Conservation (phyloP, 2,888 invertebrate genomes). For the Buathra laborator region DNA sequence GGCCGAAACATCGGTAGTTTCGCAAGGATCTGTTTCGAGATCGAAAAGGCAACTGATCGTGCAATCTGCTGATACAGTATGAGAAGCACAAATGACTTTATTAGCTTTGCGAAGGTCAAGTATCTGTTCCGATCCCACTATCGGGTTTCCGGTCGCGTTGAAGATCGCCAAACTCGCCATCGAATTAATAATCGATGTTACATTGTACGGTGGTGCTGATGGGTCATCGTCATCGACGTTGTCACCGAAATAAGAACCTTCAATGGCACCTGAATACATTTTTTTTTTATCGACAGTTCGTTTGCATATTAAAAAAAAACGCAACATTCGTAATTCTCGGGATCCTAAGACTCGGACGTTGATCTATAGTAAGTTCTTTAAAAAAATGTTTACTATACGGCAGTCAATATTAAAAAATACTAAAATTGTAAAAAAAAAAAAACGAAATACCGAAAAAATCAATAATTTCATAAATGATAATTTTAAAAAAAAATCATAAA, state of each 20-base stretch:
- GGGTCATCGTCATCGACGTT: slow-evolving; percentile 68
- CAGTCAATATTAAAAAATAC: too few relatives aligned
- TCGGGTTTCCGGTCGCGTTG: slow-evolving; percentile 24
- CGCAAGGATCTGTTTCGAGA: slow-evolving; percentile 79
- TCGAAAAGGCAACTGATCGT: slow-evolving; percentile 78
- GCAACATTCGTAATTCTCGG: too few relatives aligned
- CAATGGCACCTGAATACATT: slow-evolving; percentile 69
- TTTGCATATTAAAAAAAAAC: too few relatives aligned
- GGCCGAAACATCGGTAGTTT: slow-evolving; percentile 78
- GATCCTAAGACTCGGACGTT: too few relatives aligned
- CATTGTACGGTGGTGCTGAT: slow-evolving; percentile 75
- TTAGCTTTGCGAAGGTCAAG: slow-evolving; percentile 68
- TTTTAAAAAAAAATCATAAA: too few relatives aligned
- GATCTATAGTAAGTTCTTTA: too few relatives aligned
- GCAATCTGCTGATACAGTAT: slow-evolving; percentile 70
- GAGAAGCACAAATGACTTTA: slow-evolving; percentile 72
- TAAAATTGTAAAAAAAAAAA: too few relatives aligned
- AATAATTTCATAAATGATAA: too few relatives aligned
- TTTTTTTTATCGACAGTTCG: too few relatives aligned
- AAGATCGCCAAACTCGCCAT: slow-evolving; percentile 73
- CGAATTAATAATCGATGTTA: slow-evolving; percentile 72
- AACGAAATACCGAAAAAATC: too few relatives aligned
- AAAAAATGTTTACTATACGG: too few relatives aligned
- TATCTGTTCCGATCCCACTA: slow-evolving; percentile 45
- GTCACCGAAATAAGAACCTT: slow-evolving; percentile 75